Percentiles rank a stretch among this genome's conserved stretches.
Evolutionary conservation across 2,888 invertebrate genomes (phyloP).

Genomic region (Calliphora vomitoria): DNA sequence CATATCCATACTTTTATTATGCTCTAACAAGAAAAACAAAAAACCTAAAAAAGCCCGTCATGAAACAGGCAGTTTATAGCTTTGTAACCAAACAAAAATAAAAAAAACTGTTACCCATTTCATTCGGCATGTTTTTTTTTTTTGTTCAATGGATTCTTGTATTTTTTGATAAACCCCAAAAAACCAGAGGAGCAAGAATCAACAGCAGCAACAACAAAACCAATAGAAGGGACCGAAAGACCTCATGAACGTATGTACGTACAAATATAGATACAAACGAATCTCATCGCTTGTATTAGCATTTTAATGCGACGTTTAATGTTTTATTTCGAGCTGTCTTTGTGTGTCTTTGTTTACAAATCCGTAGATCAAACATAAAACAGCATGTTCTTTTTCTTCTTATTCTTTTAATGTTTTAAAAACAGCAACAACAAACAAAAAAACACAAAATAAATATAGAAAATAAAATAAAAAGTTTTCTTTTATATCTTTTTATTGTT

Average conservation of each 20-base stretch:
- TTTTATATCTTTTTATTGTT: constrained; percentile 40
- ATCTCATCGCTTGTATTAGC: constrained; percentile 65
- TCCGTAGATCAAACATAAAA: constrained; percentile 72
- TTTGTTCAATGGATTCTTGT: background rate
- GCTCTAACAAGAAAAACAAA: background rate
- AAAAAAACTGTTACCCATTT: constrained; percentile 62
- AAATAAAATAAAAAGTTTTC: constrained; percentile 32
- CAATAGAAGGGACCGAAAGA: constrained; percentile 1
- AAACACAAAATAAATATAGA: constrained; percentile 21
- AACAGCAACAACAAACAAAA: background rate
- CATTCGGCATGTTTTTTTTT: constrained; percentile 29
- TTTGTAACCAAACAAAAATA: constrained; percentile 18
- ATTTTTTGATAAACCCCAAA: constrained; percentile 31
- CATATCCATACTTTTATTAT: constrained; percentile 44
- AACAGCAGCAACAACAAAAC: background rate
- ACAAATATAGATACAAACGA: background rate
- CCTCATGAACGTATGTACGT: no score
- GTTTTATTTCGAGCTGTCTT: constrained; percentile 69
- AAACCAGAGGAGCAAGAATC: constrained; percentile 18
- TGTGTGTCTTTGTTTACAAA: constrained; percentile 62
- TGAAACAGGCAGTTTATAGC: constrained; percentile 10
- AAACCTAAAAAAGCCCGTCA: background rate
- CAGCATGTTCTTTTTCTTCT: constrained; percentile 57
- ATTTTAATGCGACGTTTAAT: constrained; percentile 72
- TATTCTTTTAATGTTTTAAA: constrained; percentile 21